These are phyloP conservation scores for Nasonovia ribisnigri DNA, from an alignment of 2,888 invertebrate genomes.

Conservation along the genomic window DNA sequence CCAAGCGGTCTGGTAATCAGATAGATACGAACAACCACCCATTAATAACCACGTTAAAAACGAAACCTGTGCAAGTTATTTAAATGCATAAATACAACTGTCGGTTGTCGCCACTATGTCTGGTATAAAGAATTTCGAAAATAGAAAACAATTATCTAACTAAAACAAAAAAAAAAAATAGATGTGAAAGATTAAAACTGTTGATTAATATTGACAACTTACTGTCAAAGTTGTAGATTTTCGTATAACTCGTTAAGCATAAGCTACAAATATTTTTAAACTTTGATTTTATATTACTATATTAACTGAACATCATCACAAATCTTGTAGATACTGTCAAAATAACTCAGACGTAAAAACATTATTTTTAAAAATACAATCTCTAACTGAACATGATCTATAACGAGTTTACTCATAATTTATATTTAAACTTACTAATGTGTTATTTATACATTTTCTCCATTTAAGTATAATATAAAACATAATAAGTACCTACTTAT, in stretches of 20 bases:
- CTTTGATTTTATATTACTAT: neutral
- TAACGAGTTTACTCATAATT: neutral
- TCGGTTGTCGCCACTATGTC: constrained; percentile 28
- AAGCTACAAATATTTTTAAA: neutral
- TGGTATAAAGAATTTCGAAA: constrained; percentile 4
- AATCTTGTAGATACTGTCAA: neutral
- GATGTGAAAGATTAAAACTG: neutral
- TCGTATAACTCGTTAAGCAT: neutral
- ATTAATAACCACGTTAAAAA: constrained; percentile 53
- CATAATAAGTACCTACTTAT: too few species aligned
- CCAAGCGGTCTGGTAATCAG: constrained; percentile 61
- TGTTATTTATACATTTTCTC: too few species aligned
- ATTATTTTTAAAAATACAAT: neutral
- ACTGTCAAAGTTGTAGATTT: neutral
- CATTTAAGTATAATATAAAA: too few species aligned
- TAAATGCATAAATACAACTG: constrained; percentile 45
- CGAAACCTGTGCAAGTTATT: constrained; percentile 41
- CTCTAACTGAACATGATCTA: neutral
- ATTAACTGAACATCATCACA: neutral
- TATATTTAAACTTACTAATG: neutral
- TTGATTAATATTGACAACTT: neutral
- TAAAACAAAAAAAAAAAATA: neutral
- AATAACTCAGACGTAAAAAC: neutral
- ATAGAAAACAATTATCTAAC: constrained; percentile 13
- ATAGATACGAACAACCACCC: constrained; percentile 30